phyloP scores from a whole-genome alignment of 2,888 invertebrate species.

The Drosophila kambysellisi region DNA sequence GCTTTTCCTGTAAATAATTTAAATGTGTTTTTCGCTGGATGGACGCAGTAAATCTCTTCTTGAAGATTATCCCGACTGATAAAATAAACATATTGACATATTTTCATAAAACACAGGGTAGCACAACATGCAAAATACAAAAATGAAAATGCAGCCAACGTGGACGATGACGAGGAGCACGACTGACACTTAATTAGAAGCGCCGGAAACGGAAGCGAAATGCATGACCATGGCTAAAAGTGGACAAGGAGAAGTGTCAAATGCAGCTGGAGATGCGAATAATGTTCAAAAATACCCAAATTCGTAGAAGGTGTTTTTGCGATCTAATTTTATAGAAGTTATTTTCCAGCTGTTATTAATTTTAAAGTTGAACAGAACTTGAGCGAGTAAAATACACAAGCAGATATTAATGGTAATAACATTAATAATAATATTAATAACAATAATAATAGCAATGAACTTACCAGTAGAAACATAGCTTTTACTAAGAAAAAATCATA shows the following conservation, averaged over 20 bases:
- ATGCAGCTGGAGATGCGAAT: constrained; percentile 29
- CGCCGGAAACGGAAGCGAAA: constrained; percentile 71
- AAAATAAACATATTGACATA: background rate
- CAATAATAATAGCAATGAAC: background rate
- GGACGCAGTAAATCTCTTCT: too few species aligned
- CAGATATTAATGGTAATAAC: background rate
- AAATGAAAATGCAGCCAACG: constrained; percentile 27
- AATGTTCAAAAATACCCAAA: background rate
- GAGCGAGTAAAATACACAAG: background rate
- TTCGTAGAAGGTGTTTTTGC: background rate
- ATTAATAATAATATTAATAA: background rate
- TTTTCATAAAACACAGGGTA: constrained; percentile 13
- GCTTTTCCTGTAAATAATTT: background rate
- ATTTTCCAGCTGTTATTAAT: background rate
- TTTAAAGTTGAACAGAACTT: background rate
- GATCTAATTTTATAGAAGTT: background rate
- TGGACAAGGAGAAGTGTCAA: constrained; percentile 10
- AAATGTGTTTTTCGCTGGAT: background rate
- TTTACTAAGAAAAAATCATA: background rate
- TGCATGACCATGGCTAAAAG: constrained; percentile 59
- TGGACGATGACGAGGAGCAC: constrained; percentile 47
- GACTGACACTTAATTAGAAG: constrained; percentile 77
- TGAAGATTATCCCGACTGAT: background rate
- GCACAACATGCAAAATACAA: constrained; percentile 23
- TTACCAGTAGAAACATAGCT: background rate